Evolutionary conservation across 2,888 invertebrate genomes (phyloP), one percentile per base, ranked within the genome.

Genomic region (Dorcus parallelipipedus): DNA sequence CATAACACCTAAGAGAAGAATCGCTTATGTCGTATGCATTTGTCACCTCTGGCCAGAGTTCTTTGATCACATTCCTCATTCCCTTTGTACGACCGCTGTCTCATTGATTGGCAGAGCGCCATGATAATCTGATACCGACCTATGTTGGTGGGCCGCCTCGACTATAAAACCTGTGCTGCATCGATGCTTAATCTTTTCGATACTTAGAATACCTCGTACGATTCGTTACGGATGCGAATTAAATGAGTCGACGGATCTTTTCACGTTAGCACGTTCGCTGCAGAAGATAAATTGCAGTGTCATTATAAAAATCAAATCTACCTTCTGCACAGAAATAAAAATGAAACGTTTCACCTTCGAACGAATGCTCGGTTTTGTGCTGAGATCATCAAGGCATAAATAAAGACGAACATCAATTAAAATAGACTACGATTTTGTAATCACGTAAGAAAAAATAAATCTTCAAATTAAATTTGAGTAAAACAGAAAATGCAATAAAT

Each of bases 1-100:
- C 59, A 60, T 58, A 64, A 62, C 63, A 59, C 63, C 61, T 63
- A 52, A 54, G 55, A 63, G 66, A 62, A 59, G 56, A 57, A 60
- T 66, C 58, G 59, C 63, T 66, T 63, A 63, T 66, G 54, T 60
- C 60, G 59, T 51, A 60, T 60, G 60, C 61, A 62, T 63, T 66
- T 66, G 66, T 66, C 66, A 66, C 64, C 61, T 63, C 58, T 52
- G 43, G 51, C 48, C 50, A 52, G 58, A 54, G 56, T 59, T 58
- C 60, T 62, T 59, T 49, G 49, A 52, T 56, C 50, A 54, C 58
- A 62, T 64, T 64, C 64, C 62, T 56, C 52, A 47, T 57, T 33
- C 42, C 54, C 60, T 59, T 59, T 65, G 58, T 62, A 54, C 41
- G 49, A 47, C 53, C 45, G 45, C 40, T 20, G 39, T 54, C 54